Evolutionary conservation across 1,140 invertebrate genomes (phyloP).

Genomic region (Eubasilissa regina): DNA sequence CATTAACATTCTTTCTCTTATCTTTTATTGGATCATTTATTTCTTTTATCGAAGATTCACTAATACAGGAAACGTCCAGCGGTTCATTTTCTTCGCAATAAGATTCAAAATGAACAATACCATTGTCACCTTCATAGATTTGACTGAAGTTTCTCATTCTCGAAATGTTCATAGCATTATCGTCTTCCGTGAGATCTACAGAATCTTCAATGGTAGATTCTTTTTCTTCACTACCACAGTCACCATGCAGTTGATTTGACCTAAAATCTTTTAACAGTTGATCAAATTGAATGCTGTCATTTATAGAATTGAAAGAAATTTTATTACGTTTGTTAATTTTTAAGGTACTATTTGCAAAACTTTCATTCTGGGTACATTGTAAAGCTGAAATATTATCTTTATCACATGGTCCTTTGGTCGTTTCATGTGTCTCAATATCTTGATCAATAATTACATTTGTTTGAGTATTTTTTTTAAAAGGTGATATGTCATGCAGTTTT

Average conservation of each 20-base stretch:
- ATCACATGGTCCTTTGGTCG: no score
- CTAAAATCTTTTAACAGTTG: conserved; percentile 27
- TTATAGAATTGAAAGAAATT: conserved; percentile 29
- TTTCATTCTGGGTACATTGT: not conserved
- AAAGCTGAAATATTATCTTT: no score
- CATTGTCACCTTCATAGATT: conserved; percentile 50
- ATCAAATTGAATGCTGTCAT: conserved; percentile 14
- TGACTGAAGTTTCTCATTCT: conserved; percentile 33
- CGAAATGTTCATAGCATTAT: conserved; percentile 31
- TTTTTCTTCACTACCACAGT: not conserved
- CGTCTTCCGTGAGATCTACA: conserved; percentile 33
- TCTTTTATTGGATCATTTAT: not conserved
- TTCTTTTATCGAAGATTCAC: not conserved
- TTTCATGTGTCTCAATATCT: no score
- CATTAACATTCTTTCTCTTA: not conserved
- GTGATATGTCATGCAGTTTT: no score
- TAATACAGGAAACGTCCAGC: not conserved
- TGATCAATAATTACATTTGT: not conserved
- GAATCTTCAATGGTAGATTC: conserved; percentile 11
- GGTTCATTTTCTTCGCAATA: conserved; percentile 48
- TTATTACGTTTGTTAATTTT: not conserved
- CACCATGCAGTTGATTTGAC: conserved; percentile 3
- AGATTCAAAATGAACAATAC: conserved; percentile 60
- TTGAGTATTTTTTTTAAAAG: not conserved
- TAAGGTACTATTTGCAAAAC: not conserved